These are phyloP conservation scores for Orthonevra nobilis DNA, from an alignment of 2,888 invertebrate genomes.

Conservation along the genomic window DNA sequence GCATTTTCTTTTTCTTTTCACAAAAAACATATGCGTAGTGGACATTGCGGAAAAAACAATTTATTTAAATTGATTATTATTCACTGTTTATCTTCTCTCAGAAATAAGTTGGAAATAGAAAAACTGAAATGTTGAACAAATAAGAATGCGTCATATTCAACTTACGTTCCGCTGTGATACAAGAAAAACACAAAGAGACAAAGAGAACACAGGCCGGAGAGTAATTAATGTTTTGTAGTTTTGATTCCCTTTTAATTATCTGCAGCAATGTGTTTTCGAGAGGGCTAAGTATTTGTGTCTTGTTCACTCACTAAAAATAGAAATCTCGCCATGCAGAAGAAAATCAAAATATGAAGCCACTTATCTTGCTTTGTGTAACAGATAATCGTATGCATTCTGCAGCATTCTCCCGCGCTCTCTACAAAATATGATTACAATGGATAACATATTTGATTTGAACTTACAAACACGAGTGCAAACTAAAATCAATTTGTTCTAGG, in stretches of 20 bases:
- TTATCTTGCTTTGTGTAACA: too few relatives aligned
- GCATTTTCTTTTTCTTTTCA: background rate
- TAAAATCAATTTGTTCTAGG: too few relatives aligned
- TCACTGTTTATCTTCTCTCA: too few relatives aligned
- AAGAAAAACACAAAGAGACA: constrained; percentile 6
- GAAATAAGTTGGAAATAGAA: too few relatives aligned
- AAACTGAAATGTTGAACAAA: constrained; percentile 30
- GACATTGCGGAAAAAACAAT: constrained; percentile 40
- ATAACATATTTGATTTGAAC: constrained; percentile 52
- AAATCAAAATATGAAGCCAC: constrained; percentile 35
- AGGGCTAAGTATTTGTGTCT: background rate
- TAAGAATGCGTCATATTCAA: constrained; percentile 30
- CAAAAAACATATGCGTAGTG: constrained; percentile 13
- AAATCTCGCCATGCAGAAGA: constrained; percentile 60
- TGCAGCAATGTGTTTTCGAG: constrained; percentile 54
- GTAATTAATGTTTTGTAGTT: constrained; percentile 56
- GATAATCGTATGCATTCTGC: constrained; percentile 1
- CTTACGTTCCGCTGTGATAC: constrained; percentile 51
- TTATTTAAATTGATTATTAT: too few relatives aligned
- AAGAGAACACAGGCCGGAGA: constrained; percentile 43
- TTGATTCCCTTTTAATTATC: constrained; percentile 67
- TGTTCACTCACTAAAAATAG: constrained; percentile 33
- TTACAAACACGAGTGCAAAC: constrained; percentile 49
- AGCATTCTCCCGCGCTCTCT: constrained; percentile 28
- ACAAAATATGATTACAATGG: constrained; percentile 61